phyloP scores from a whole-genome alignment of 2,888 invertebrate species.

The Platycheirus albimanus region DNA sequence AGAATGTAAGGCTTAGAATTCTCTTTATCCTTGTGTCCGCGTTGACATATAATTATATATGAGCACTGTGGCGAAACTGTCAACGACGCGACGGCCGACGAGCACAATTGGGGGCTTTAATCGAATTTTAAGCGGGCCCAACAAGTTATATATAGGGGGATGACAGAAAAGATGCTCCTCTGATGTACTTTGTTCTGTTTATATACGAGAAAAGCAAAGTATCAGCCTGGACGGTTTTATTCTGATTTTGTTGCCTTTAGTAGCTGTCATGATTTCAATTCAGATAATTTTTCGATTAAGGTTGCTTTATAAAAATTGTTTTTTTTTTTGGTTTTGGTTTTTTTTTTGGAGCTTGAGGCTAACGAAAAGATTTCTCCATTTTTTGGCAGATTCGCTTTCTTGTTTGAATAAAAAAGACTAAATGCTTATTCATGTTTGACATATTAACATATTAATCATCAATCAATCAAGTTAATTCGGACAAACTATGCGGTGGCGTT shows the following conservation, averaged over 20 bases:
- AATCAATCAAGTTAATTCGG: slow-evolving; percentile 2
- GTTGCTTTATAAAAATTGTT: slow-evolving; percentile 33
- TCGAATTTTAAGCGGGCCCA: slow-evolving; percentile 67
- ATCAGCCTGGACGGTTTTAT: slow-evolving; percentile 6
- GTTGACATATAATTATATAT: slow-evolving; percentile 68
- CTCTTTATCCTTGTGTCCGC: slow-evolving; percentile 65
- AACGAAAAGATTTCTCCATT: slow-evolving; percentile 17
- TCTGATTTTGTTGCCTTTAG: slow-evolving; percentile 14
- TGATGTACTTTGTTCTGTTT: slow-evolving; percentile 28
- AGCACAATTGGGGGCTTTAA: slow-evolving; percentile 45
- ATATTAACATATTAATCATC: slow-evolving; percentile 69
- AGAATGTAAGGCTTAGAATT: slow-evolving; percentile 52
- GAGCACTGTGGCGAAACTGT: slow-evolving; percentile 33
- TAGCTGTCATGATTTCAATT: slow-evolving; percentile 52
- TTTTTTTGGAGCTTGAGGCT: slow-evolving; percentile 13
- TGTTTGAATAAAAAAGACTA: slow-evolving; percentile 32
- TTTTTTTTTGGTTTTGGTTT: slow-evolving; percentile 4
- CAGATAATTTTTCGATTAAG: slow-evolving; percentile 72
- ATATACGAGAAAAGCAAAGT: too few relatives aligned
- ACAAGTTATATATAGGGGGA: slow-evolving; percentile 44
- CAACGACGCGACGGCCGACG: slow-evolving; percentile 36
- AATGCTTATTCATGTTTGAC: slow-evolving; percentile 56
- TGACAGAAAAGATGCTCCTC: not conserved
- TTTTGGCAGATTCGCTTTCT: not conserved
- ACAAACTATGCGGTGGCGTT: not conserved